A percentile compares a stretch with the other conserved stretches of the same genome.
Conservation (phyloP, 2,888 invertebrate species). For the Abrostola tripartita region DNA sequence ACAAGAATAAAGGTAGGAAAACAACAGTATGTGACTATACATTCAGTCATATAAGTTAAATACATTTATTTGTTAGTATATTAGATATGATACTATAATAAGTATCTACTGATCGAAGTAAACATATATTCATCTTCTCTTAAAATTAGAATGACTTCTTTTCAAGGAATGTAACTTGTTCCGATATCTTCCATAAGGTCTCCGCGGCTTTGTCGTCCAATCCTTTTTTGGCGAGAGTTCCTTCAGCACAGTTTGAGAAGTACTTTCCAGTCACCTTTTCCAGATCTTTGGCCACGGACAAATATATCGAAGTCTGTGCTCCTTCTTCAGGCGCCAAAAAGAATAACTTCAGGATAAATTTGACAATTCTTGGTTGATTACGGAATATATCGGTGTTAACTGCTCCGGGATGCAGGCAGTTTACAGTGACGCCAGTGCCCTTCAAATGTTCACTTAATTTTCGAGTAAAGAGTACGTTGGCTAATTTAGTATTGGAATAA, state of each 20-base stretch:
- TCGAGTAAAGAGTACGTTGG: constrained; percentile 91
- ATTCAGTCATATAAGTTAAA: too few relatives aligned
- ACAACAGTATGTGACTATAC: too few relatives aligned
- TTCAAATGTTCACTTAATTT: constrained; percentile 90
- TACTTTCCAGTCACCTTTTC: constrained; percentile 92
- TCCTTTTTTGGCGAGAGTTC: constrained; percentile 85
- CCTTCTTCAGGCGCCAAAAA: constrained; percentile 87
- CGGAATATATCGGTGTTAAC: constrained; percentile 93
- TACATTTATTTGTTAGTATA: background rate
- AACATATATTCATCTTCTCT: background rate
- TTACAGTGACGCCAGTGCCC: constrained; percentile 91
- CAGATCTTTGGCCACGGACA: constrained; percentile 91
- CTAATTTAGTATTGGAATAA: constrained; percentile 92
- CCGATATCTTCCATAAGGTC: constrained; percentile 93
- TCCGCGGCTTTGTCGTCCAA: constrained; percentile 90
- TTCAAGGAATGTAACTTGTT: constrained; percentile 65
- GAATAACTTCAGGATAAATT: constrained; percentile 55
- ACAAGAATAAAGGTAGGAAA: too few relatives aligned
- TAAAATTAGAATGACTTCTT: constrained; percentile 7
- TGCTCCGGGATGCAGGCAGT: constrained; percentile 94
- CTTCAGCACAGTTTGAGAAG: constrained; percentile 91
- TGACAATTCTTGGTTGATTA: constrained; percentile 89
- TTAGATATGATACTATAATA: background rate
- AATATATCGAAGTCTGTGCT: constrained; percentile 91
- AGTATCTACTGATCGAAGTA: background rate